These are phyloP conservation scores for Ormyrus nitidulus DNA, from an alignment of 2,888 invertebrate genomes.

Conservation along the genomic window DNA sequence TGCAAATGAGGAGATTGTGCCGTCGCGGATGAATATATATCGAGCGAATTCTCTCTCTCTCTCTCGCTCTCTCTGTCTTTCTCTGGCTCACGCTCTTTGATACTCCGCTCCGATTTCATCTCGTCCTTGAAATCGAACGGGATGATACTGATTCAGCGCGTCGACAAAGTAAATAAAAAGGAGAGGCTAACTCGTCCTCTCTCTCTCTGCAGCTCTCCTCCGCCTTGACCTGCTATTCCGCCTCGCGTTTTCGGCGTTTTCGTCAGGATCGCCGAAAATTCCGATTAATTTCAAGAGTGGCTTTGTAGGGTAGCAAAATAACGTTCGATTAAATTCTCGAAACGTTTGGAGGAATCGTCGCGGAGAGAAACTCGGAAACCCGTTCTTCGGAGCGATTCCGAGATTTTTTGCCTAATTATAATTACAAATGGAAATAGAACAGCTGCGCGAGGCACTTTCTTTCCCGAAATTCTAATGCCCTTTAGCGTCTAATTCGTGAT, in stretches of 20 bases:
- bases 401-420: conserved; percentile 39
- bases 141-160: conserved; percentile 50
- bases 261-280: background rate
- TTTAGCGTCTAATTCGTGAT: background rate
- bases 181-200: conserved; percentile 4
- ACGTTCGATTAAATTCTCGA: background rate
- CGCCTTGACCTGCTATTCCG: conserved; percentile 45
- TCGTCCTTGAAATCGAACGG: conserved; percentile 53
- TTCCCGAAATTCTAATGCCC: conserved; percentile 35
- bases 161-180: conserved; percentile 20
- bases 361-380: no score
- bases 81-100: conserved; percentile 47
- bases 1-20: conserved; percentile 58
- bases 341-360: background rate
- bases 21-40: conserved; percentile 62
- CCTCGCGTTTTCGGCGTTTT: conserved; percentile 16
- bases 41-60: conserved; percentile 56
- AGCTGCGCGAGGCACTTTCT: conserved; percentile 23
- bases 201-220: conserved; percentile 1
- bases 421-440: conserved; percentile 41
- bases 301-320: no score
- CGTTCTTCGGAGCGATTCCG: background rate
- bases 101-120: conserved; percentile 52
- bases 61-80: conserved; percentile 13
- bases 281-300: background rate